A percentile compares a stretch with the other conserved stretches of the same genome.
Evolutionary conservation across 2,888 invertebrate genomes (phyloP).

Genomic region (Tetragonula carbonaria): DNA sequence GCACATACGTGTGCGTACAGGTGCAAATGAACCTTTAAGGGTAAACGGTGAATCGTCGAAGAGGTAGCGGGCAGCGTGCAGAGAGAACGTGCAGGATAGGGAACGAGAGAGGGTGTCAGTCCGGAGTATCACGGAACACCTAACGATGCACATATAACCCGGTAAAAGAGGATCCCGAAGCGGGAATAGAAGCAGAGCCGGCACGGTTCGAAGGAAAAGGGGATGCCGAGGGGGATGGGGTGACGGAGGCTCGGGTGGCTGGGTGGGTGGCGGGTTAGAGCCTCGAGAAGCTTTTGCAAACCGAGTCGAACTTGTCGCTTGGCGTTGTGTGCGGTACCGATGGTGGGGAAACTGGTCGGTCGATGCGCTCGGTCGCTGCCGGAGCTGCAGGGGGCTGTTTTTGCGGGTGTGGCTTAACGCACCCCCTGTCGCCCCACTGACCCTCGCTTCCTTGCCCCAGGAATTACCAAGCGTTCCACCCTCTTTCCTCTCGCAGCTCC

Average conservation of each 20-base stretch:
- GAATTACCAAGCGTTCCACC: constrained; percentile 67
- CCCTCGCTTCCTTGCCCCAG: constrained; percentile 77
- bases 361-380: constrained; percentile 80
- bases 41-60: constrained; percentile 43
- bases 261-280: constrained; percentile 56
- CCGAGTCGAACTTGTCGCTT: constrained; percentile 80
- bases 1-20: constrained; percentile 42
- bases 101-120: constrained; percentile 34
- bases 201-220: constrained; percentile 38
- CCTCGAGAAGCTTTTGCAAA: constrained; percentile 78
- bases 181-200: constrained; percentile 48
- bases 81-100: constrained; percentile 1
- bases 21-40: constrained; percentile 65
- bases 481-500: constrained; percentile 38
- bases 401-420: constrained; percentile 83
- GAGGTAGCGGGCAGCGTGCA: not conserved
- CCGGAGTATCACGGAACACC: constrained; percentile 56
- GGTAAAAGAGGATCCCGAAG: constrained; percentile 65
- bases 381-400: constrained; percentile 80
- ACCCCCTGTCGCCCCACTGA: constrained; percentile 75
- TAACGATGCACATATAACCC: constrained; percentile 60
- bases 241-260: constrained; percentile 13
- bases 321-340: constrained; percentile 74
- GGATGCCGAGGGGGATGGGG: not conserved
- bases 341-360: constrained; percentile 78